Percentiles rank a stretch among this genome's conserved stretches.
phyloP scores from a whole-genome alignment of 2,888 invertebrate genomes.

The Zygogramma bicolorata region DNA sequence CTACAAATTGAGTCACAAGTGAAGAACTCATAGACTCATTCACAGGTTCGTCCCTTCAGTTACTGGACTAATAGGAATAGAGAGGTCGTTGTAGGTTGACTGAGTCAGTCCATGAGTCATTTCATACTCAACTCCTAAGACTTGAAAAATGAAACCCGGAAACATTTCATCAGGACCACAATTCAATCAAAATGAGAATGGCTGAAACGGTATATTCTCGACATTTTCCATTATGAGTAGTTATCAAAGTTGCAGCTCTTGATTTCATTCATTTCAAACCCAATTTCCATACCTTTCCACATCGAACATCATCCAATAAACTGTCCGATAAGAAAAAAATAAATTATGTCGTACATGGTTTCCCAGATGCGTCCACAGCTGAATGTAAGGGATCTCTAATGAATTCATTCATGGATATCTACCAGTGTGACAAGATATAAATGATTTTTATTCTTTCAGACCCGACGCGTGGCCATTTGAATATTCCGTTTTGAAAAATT shows the following conservation, averaged over 20 bases:
- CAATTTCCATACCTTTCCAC: not conserved
- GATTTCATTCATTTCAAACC: not conserved
- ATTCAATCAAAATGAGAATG: too few species aligned
- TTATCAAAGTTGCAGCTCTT: not conserved
- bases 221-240: too few species aligned
- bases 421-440: slow-evolving; percentile 30
- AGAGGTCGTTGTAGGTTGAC: too few species aligned
- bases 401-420: slow-evolving; percentile 27
- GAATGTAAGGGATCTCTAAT: not conserved
- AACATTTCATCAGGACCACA: too few species aligned
- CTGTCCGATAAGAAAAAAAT: slow-evolving; percentile 28
- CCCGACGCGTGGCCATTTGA: slow-evolving; percentile 9
- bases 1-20: too few species aligned
- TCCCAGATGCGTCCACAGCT: slow-evolving; percentile 13
- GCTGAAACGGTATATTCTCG: too few species aligned
- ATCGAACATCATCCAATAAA: not conserved
- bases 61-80: too few species aligned
- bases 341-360: slow-evolving; percentile 29
- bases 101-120: too few species aligned
- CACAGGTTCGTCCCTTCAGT: too few species aligned
- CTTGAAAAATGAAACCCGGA: too few species aligned
- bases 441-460: slow-evolving; percentile 25
- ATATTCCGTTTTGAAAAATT: slow-evolving; percentile 33
- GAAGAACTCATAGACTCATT: too few species aligned
- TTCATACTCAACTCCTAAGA: too few species aligned